These are phyloP conservation scores for Mystacornis crossleyi DNA, from an alignment of 2,113 vertebrate genomes.

Conservation along the genomic window DNA sequence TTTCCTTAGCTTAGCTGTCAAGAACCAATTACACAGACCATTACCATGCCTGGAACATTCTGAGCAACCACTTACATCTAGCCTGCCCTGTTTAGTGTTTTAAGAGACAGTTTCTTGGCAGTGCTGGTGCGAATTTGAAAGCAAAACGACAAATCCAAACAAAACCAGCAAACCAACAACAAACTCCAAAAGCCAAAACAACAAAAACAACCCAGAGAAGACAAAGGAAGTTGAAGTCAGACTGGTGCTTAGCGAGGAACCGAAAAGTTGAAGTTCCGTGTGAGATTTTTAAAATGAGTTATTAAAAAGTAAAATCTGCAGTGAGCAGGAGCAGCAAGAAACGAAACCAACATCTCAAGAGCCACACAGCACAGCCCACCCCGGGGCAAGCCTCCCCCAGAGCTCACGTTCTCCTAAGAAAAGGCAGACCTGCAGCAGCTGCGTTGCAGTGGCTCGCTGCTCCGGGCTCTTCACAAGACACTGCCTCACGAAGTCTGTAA, in stretches of 20 bases:
- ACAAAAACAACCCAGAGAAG: neutral
- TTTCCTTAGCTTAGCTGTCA: neutral
- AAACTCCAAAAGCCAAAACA: neutral
- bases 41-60: neutral
- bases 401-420: neutral
- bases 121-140: neutral
- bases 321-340: neutral
- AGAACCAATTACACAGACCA: neutral
- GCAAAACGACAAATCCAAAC: neutral
- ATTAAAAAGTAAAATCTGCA: neutral
- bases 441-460: slow-evolving; percentile 87
- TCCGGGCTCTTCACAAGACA: slow-evolving; percentile 94
- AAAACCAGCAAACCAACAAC: neutral
- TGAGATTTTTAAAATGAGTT: neutral
- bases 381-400: neutral
- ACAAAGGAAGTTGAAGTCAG: neutral
- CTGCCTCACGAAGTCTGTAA: slow-evolving; percentile 87
- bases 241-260: neutral
- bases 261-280: neutral
- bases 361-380: neutral
- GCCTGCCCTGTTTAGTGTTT: neutral
- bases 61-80: neutral
- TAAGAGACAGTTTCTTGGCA: neutral
- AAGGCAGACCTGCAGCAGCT: slow-evolving; percentile 87
- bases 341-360: neutral